These are phyloP conservation scores for Monodelphis domestica DNA, from an alignment of 2,797 vertebrate genomes.

Conservation along the genomic window DNA sequence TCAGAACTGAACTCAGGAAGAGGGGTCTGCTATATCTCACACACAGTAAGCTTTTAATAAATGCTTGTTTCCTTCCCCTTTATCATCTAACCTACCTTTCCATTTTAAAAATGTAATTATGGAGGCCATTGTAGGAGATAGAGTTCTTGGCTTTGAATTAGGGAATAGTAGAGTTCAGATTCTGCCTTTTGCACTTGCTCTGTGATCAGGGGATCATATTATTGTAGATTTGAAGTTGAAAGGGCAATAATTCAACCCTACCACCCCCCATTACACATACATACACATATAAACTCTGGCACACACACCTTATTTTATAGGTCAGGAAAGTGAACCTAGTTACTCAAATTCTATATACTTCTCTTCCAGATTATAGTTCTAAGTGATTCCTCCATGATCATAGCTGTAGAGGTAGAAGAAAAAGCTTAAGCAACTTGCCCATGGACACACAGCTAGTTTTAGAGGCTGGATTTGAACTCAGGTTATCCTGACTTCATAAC, in stretches of 20 bases:
- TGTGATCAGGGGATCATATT: not conserved
- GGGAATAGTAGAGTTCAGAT: not conserved
- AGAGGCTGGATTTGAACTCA: not conserved
- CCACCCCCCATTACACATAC: not conserved
- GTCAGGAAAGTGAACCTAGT: not conserved
- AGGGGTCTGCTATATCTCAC: no score
- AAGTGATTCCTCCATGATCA: not conserved
- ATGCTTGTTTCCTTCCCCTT: not conserved
- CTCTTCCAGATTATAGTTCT: not conserved
- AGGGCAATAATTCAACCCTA: not conserved
- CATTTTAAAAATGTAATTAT: not conserved
- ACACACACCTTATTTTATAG: not conserved
- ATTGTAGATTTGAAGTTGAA: not conserved
- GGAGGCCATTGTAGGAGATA: not conserved
- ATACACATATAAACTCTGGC: no score
- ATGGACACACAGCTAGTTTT: not conserved
- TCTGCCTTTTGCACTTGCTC: not conserved
- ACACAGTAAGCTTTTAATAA: not conserved
- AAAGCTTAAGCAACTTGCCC: not conserved
- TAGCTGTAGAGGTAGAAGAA: not conserved
- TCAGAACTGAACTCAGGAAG: no score
- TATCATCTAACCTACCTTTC: not conserved
- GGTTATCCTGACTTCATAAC: not conserved
- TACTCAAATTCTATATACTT: not conserved
- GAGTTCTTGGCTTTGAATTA: no score